phyloP scores from a whole-genome alignment of 2,888 invertebrate genomes.

The Drosophila mimica region DNA sequence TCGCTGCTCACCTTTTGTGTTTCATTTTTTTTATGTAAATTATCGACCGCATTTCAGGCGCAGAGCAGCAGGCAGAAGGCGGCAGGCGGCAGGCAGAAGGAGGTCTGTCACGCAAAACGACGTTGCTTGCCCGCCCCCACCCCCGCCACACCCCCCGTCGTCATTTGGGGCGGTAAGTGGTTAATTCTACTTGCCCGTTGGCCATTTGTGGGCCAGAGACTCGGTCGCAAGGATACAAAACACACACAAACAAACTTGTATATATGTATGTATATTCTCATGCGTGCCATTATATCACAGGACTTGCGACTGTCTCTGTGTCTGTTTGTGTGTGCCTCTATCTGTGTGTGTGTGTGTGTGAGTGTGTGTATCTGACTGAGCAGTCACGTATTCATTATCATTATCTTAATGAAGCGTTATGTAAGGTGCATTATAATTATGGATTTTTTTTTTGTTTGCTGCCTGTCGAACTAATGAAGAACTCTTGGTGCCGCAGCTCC shows the following conservation, averaged over 20 bases:
- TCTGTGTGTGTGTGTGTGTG: conserved; percentile 9
- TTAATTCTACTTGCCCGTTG: conserved; percentile 76
- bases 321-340: conserved; percentile 3
- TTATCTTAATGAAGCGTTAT: conserved; percentile 82
- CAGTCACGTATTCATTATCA: conserved; percentile 81
- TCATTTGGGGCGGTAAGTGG: conserved; percentile 70
- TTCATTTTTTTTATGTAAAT: conserved; percentile 68
- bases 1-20: conserved; percentile 49
- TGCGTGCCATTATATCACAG: conserved; percentile 73
- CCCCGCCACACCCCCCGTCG: conserved; percentile 5
- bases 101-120: conserved; percentile 61
- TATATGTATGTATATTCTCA: conserved; percentile 65
- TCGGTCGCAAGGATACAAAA: conserved; percentile 29
- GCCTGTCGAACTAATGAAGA: conserved; percentile 62
- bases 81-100: conserved; percentile 9
- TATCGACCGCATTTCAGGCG: conserved; percentile 68
- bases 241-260: conserved; percentile 7
- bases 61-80: background rate
- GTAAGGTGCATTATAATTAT: conserved; percentile 82
- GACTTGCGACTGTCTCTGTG: conserved; percentile 25
- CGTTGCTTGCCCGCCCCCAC: conserved; percentile 4
- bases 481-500: conserved; percentile 25
- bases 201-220: conserved; percentile 61
- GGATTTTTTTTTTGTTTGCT: conserved; percentile 54
- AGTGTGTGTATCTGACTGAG: conserved; percentile 43